Base-by-base conservation (phyloP, 2,888 invertebrate genomes). In the Acanthopleura granulata region DNA sequence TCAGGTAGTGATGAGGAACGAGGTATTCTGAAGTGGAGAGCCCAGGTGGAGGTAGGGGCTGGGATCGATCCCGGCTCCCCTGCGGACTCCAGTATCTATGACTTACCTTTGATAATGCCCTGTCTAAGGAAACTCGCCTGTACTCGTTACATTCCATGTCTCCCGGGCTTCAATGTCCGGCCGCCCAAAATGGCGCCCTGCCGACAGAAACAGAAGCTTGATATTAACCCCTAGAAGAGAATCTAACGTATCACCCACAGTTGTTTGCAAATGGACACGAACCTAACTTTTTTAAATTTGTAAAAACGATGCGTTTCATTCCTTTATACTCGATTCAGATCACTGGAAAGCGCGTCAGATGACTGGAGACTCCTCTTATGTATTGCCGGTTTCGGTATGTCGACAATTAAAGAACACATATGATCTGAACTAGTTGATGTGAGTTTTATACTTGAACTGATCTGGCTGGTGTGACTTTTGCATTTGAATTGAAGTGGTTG, bases 1-100 rank as follows among this genome's bases (percentile, higher is more conserved):
- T 3, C 73, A 79, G 79, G 79, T 25, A 79, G 76, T 14, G 69
- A 57, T 4, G 78, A 80, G 50, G 80, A 80, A 66, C 70, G 80
- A 22, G 80, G 80, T 0, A 73, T 80, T n/a, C 57, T 78, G 57
- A 76, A 77, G 69, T 80, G 80, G 80, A 30, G 51, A 25, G 49
- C 18, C 4, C 71, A 71, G 49, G 49, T n/a, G 18, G 49, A 71
- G n/a, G 4, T n/a, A 3, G 49, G 4, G 49, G 1, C 4, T n/a
- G n/a, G 4, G 15, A 27, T 69, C 22, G 29, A 27, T 27, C 11
- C 16, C 14, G 74, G 16, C 16, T 3, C 27, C 3, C 11, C n/a
- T 11, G 3, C 18, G 16, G 18, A 40, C 14, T 22, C 3, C 1
- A 72, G 15, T 29, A 57, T 1, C 22, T 79, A 79, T 69, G 75